Evolutionary conservation across 2,888 invertebrate genomes (phyloP), one percentile per base, ranked within the genome.

Genomic region (Hemistola chrysoprasaria): DNA sequence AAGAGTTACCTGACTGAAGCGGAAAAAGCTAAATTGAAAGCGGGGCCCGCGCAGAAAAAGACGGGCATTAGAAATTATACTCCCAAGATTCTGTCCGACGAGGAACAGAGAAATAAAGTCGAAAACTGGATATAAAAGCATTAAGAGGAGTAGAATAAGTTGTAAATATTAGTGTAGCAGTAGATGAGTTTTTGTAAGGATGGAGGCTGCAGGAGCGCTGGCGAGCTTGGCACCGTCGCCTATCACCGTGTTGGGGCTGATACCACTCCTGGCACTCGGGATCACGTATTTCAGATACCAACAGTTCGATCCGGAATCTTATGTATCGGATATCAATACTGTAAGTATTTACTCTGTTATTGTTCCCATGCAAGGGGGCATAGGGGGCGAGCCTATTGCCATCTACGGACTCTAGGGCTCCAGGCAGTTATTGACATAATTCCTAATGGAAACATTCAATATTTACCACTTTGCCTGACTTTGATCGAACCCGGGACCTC

Each of bases 221-320:
- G 87, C 87, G 60, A 91, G 90, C 73, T 89, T 91, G 78, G 91
- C 90, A 63, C 90, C 91, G 64, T 90, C 92, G 57, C 91, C 92
- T 56, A 89, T 94, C 78, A 90, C 91, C 53, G 79, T 93, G 73
- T 89, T 94, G 77, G 92, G 95, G 61, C 90, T 96, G 78, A 92
- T 96, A 74, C 95, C 96, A 60, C 90, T 96, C 60, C 90, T 96
- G 74, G 94, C 95, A 50, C 92, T 95, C 59, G 95, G 95, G 62
- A 90, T 95, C 75, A 93, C 95, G 61, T 93, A 93, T 76, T 93
- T 94, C 90, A 92, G 93, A 67, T 96, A 96, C 87, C 92, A 93
- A 74, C 92, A 92, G 66, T 90, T 92, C 64, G 97, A 97, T 83
- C 96, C 96, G 47, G 97, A 97, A 80, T 92, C 93, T 16, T 93